Evolutionary conservation across 2,797 vertebrate species (phyloP).

Genomic region (Harpagifer antarcticus): DNA sequence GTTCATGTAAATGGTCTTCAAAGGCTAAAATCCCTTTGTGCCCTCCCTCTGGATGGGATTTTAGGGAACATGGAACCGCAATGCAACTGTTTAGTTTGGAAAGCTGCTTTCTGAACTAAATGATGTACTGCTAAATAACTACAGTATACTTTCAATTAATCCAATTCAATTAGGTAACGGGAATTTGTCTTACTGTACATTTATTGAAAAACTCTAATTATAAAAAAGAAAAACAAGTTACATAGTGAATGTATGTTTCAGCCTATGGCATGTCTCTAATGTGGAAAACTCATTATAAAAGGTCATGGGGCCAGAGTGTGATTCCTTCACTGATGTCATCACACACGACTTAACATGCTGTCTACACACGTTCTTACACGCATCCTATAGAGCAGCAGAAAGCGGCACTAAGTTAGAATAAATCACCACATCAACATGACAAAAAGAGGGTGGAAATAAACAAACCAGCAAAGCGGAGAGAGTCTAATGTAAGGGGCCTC

Average conservation of each 20-base stretch:
- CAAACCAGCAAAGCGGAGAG: conserved; percentile 77
- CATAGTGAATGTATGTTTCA: conserved; percentile 6
- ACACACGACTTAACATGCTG: conserved; percentile 54
- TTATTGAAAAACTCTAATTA: background rate
- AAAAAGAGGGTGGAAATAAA: conserved; percentile 74
- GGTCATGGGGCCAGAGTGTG: conserved; percentile 30
- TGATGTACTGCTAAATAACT: too few relatives aligned
- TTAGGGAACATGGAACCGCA: too few relatives aligned
- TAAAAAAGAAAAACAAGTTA: background rate
- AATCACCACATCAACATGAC: conserved; percentile 68
- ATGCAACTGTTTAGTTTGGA: too few relatives aligned
- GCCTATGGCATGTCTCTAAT: conserved; percentile 26
- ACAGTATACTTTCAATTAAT: too few relatives aligned
- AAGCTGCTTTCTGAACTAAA: too few relatives aligned
- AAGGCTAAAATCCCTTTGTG: too few relatives aligned
- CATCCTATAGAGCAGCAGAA: conserved; percentile 62
- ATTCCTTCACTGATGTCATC: conserved; percentile 36
- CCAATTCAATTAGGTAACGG: too few relatives aligned
- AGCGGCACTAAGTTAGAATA: conserved; percentile 60
- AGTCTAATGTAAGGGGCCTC: conserved; percentile 77
- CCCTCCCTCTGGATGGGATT: too few relatives aligned
- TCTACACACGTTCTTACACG: conserved; percentile 43
- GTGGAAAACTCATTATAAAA: conserved; percentile 44
- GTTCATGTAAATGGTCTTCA: too few relatives aligned
- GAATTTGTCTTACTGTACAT: background rate